These are phyloP conservation scores for Stenolophus ochropezus DNA, from an alignment of 2,888 invertebrate genomes.

Conservation along the genomic window DNA sequence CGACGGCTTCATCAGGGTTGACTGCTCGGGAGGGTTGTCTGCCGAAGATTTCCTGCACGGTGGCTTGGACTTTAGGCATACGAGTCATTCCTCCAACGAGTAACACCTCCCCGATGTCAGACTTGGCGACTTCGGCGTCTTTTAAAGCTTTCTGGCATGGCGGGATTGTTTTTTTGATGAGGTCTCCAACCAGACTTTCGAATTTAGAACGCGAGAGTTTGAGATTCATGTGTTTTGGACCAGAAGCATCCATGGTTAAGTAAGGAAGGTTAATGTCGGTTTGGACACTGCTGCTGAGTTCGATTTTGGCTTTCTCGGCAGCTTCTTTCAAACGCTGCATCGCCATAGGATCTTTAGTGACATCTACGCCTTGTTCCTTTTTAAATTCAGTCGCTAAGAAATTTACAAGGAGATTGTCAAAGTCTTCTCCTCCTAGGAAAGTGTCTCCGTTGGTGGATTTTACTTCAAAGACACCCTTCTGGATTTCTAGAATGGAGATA, in stretches of 20 bases:
- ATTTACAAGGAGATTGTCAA: constrained; percentile 96
- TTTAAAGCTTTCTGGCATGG: constrained; percentile 95
- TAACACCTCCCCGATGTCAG: constrained; percentile 97
- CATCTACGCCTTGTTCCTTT: constrained; percentile 94
- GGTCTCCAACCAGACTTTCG: constrained; percentile 91
- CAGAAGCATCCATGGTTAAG: constrained; percentile 95
- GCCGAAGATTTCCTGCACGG: constrained; percentile 92
- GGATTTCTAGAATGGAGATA: constrained; percentile 98
- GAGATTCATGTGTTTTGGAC: constrained; percentile 98
- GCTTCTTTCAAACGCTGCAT: constrained; percentile 99
- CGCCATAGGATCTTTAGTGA: constrained; percentile 97
- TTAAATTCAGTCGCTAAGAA: constrained; percentile 94
- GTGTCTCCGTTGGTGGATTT: constrained; percentile 99
- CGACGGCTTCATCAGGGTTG: constrained; percentile 99
- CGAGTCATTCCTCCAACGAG: constrained; percentile 99
- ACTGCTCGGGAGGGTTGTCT: constrained; percentile 94
- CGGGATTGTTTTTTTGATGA: constrained; percentile 91
- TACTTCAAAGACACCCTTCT: constrained; percentile 99
- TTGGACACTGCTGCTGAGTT: constrained; percentile 95
- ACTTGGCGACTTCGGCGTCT: constrained; percentile 93
- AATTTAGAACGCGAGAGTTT: constrained; percentile 96
- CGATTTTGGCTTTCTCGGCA: constrained; percentile 98
- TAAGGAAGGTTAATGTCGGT: constrained; percentile 99
- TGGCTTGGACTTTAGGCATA: constrained; percentile 90
- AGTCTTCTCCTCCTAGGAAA: constrained; percentile 98